Evolutionary conservation across 2,797 vertebrate genomes (phyloP), one percentile per base, ranked within the genome.

Genomic region (Nyctalus aviator): DNA sequence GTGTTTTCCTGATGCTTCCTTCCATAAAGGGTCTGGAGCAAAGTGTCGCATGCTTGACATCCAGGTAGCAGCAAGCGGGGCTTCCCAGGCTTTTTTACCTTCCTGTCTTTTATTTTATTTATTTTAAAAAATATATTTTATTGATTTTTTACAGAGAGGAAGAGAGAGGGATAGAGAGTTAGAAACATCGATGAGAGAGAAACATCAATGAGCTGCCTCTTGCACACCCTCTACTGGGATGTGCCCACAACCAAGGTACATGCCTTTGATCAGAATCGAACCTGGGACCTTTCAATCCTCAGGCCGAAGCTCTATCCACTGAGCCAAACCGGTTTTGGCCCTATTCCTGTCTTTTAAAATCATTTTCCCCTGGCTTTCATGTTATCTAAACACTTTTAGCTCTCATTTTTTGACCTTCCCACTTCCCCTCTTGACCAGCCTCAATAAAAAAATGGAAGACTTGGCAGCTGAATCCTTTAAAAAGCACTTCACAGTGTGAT

Each of bases 371-470:
- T 78, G 17, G 10, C 17, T 75, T 90, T 66, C 15, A 41, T 48
- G 71, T 57, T 64, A 41, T 53, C 41, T 59, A 78, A 48, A 46
- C n/a, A 64, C 84, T 59, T 55, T 48, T 48, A 48, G 12, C 46
- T 48, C 13, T 48, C 25, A 72, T 32, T 81, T 84, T 32, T 68
- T 41, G 11, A 30, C 32, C 73, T 68, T 46, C 64, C 1, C 9
- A 11, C 17, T 92, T 84, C 21, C 2, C n/a, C 9, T 37, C 37
- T 89, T 73, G 44, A 68, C 25, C 7, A 84, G 15, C n/a, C 5
- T 77, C 8, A 89, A 23, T 50, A 10, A 91, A 46, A 76, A 76
- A 94, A 88, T 17, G 35, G 57, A 35, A 59, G 32, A 21, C 57
- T 12, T 4, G 3, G 21, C 11, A 1, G 17, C n/a, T 57, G 8